phyloP scores from a whole-genome alignment of 2,113 vertebrate genomes.

The human (Homo sapiens) region DNA sequence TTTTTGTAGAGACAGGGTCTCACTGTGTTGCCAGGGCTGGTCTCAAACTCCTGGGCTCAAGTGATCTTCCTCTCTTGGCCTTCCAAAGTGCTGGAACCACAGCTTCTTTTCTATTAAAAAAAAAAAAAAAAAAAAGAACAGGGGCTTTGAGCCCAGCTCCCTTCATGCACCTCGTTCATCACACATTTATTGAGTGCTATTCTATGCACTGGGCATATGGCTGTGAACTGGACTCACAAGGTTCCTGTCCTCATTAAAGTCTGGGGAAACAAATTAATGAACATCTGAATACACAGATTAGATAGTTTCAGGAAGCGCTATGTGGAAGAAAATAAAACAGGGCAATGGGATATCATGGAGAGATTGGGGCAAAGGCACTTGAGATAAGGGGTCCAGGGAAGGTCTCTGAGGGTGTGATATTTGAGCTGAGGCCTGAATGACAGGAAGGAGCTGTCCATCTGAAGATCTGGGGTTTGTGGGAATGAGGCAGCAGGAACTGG shows the following conservation, averaged over 20 bases:
- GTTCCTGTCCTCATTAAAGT: neutral
- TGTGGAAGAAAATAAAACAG: neutral
- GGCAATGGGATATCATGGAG: neutral
- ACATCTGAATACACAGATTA: neutral
- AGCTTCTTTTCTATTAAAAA: no score
- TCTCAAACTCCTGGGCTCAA: no score
- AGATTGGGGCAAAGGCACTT: neutral
- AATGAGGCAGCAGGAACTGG: neutral
- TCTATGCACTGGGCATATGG: neutral
- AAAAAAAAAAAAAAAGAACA: neutral
- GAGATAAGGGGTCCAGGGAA: neutral
- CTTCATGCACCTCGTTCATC: neutral
- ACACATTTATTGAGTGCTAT: neutral
- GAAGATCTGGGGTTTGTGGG: neutral
- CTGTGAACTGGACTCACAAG: neutral
- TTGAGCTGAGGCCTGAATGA: neutral
- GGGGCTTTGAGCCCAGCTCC: neutral
- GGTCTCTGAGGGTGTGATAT: neutral
- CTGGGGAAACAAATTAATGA: neutral
- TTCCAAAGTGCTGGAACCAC: no score
- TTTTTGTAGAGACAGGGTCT: no score
- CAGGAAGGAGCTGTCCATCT: neutral
- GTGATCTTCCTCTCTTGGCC: no score
- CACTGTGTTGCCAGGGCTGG: no score
- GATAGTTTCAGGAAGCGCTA: constrained; percentile 1